These are phyloP conservation scores for Ctenopoma kingsleyae DNA, from an alignment of 2,797 vertebrate species.

Conservation along the genomic window DNA sequence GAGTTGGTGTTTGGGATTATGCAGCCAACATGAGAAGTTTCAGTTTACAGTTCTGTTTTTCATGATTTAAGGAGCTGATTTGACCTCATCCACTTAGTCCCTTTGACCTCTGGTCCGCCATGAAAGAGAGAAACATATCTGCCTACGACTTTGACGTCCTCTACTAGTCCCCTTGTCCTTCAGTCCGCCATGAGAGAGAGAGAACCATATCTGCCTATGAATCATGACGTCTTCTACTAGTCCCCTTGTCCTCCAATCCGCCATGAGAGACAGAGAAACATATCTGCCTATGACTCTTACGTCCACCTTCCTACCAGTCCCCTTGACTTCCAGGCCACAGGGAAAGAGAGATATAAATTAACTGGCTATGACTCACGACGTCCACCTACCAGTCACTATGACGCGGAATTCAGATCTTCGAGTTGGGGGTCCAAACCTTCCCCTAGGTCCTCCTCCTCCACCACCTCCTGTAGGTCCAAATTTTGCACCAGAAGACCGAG, in stretches of 20 bases:
- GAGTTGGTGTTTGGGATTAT: conserved; percentile 71
- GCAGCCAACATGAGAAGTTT: conserved; percentile 71
- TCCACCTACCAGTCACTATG: conserved; percentile 92
- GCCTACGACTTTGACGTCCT: conserved; percentile 41
- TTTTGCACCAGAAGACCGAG: conserved; percentile 87
- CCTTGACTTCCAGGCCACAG: conserved; percentile 56
- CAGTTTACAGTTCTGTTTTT: conserved; percentile 65
- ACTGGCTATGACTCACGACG: conserved; percentile 62
- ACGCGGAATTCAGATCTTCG: conserved; percentile 95
- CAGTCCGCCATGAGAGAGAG: conserved; percentile 51
- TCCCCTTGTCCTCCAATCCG: conserved; percentile 52
- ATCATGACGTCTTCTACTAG: conserved; percentile 40
- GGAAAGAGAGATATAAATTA: conserved; percentile 45
- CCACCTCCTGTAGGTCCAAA: conserved; percentile 86
- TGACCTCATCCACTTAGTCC: conserved; percentile 74
- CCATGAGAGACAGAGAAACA: conserved; percentile 36
- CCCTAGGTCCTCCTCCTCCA: conserved; percentile 81
- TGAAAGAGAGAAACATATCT: conserved; percentile 30
- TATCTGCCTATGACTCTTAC: conserved; percentile 47
- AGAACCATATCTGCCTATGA: conserved; percentile 36
- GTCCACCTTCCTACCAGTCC: conserved; percentile 48
- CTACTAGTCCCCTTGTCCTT: conserved; percentile 42
- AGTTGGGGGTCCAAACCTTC: conserved; percentile 91
- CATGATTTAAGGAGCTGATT: conserved; percentile 66
- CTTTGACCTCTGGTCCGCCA: conserved; percentile 61